Conservation (phyloP, 2,888 invertebrate genomes). For the Hypselothyrea guttata region DNA sequence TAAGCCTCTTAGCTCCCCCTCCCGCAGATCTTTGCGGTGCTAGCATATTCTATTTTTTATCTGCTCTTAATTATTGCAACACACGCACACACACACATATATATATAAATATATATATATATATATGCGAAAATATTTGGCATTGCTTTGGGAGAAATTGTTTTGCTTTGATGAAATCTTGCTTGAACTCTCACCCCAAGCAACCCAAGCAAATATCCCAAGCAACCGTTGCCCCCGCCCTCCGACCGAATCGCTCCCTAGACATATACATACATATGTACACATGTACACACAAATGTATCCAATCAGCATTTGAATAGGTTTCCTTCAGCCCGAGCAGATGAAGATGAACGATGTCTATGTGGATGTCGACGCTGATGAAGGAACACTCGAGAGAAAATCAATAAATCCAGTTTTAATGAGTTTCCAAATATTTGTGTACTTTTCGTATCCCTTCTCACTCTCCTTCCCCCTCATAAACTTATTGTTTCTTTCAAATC, state of each 20-base stretch:
- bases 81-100: background rate
- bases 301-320: slow-evolving; percentile 43
- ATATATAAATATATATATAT: background rate
- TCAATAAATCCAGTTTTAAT: slow-evolving; percentile 69
- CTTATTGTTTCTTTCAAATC: too few relatives aligned
- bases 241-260: background rate
- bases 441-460: too few relatives aligned
- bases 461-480: too few relatives aligned
- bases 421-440: slow-evolving; percentile 61
- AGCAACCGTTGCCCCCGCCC: too few relatives aligned
- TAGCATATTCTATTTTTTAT: slow-evolving; percentile 5
- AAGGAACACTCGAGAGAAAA: slow-evolving; percentile 46
- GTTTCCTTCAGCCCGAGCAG: slow-evolving; percentile 15
- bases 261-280: background rate
- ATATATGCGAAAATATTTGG: slow-evolving; percentile 15
- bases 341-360: slow-evolving; percentile 10
- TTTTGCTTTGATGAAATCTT: slow-evolving; percentile 8
- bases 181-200: background rate
- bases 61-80: background rate
- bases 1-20: slow-evolving; percentile 31
- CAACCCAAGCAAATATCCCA: background rate
- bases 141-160: slow-evolving; percentile 11
- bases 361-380: too few relatives aligned
- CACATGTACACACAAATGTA: background rate
- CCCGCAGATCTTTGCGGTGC: too few relatives aligned